phyloP scores from a whole-genome alignment of 2,797 vertebrate species.

The Notolepis coatsorum region DNA sequence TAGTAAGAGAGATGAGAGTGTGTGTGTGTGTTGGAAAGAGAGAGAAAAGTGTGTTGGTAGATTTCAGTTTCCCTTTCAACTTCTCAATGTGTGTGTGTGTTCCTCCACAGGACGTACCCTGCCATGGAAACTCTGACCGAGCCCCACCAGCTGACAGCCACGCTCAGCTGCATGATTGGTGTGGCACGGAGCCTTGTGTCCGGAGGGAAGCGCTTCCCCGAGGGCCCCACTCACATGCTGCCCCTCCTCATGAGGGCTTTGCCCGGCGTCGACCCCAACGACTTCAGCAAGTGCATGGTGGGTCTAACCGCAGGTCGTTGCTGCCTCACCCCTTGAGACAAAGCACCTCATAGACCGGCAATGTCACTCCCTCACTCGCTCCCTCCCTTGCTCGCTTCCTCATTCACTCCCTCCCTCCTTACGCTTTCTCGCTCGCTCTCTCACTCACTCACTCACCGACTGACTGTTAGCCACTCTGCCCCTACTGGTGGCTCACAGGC shows the following conservation, averaged over 20 bases:
- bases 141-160: slow-evolving; percentile 97
- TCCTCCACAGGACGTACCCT: slow-evolving; percentile 89
- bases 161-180: slow-evolving; percentile 96
- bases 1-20: too few relatives aligned
- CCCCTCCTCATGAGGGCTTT: slow-evolving; percentile 97
- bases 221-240: slow-evolving; percentile 97
- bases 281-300: slow-evolving; percentile 99
- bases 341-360: too few relatives aligned
- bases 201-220: slow-evolving; percentile 90
- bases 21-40: too few relatives aligned
- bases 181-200: slow-evolving; percentile 95
- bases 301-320: slow-evolving; percentile 38
- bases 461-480: too few relatives aligned
- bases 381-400: too few relatives aligned
- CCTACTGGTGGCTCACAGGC: too few relatives aligned
- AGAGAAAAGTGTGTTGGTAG: too few relatives aligned
- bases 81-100: slow-evolving; percentile 39
- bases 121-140: slow-evolving; percentile 97
- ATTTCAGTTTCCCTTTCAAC: too few relatives aligned
- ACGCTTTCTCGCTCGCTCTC: too few relatives aligned
- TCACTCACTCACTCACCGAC: too few relatives aligned
- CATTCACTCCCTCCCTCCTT: too few relatives aligned
- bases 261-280: slow-evolving; percentile 97
- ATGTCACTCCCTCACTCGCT: too few relatives aligned
- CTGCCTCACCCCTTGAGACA: background rate